Base-by-base conservation (phyloP, 2,113 vertebrate genomes). In the Sander vitreus region DNA sequence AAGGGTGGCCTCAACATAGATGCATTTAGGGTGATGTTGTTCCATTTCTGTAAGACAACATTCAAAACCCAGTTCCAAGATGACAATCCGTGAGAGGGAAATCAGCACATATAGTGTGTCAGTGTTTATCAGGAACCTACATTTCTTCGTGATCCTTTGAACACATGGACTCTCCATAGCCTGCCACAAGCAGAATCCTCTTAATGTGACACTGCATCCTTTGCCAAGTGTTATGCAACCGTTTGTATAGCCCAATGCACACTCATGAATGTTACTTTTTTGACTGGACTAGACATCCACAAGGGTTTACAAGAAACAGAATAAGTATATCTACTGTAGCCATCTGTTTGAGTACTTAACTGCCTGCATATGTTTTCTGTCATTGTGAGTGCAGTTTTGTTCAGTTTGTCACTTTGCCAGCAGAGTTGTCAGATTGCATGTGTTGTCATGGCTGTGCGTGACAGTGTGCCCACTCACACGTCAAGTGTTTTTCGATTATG, bases 381-480 rank as follows among this genome's bases (percentile, higher is more conserved):
- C 18, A 13, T 11, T 45, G 4, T 25, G 30, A 12, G 19, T 43
- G 51, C 39, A 19, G 18, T n/a, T 50, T 39, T 53, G 50, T 54
- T 33, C 19, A 50, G 9, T 76, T 47, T 8, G 30, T 64, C 39
- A 21, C 53, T 58, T 33, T n/a, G 13, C 21, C 33, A 78, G 9
- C 45, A 25, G 30, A 30, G 33, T 18, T 47, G 77, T 63, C 68
- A 63, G 80, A 53, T 16, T 60, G 10, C 4, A 6, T 30, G 45
- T 55, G 1, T 19, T 15, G 48, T 76, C 14, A 47, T 21, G 48
- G 23, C 39, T 16, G 57, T 54, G 36, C 25, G 10, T 51, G 64
- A 81, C 63, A 47, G 57, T 23, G 58, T 16, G 30, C 55, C 64
- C 72, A 76, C 73, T 76, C 73, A 23, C 53, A 59, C 7, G 33